phyloP scores from a whole-genome alignment of 30 jellyfish, hydroid and myxozoan species.

The Hydractinia symbiolongicarpus region DNA sequence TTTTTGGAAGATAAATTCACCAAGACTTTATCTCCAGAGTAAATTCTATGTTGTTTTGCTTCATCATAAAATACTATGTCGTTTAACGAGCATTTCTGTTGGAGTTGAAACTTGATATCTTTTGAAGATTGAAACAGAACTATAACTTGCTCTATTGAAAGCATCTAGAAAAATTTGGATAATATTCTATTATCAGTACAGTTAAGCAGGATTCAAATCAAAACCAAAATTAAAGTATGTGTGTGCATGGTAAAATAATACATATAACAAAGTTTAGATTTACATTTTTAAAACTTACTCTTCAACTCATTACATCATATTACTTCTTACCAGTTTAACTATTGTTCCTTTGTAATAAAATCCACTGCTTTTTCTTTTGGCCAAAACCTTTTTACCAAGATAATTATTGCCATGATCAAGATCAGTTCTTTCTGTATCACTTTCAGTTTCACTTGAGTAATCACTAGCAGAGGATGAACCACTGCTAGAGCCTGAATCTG shows the following conservation, averaged over 20 bases:
- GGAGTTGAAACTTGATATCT: not conserved
- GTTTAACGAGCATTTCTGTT: constrained; percentile 23
- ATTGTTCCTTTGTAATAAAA: constrained; percentile 52
- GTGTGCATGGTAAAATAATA: too few relatives aligned
- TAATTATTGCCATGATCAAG: not conserved
- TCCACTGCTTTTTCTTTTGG: constrained; percentile 54
- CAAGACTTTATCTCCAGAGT: constrained; percentile 71
- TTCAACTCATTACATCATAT: too few relatives aligned
- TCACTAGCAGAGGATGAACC: not conserved
- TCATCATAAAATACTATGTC: constrained; percentile 56
- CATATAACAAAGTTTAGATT: too few relatives aligned
- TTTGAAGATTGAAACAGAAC: constrained; percentile 17
- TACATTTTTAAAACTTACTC: too few relatives aligned
- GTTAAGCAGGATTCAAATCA: too few relatives aligned
- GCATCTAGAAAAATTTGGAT: not conserved
- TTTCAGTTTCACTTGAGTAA: constrained; percentile 5
- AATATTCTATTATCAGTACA: too few relatives aligned
- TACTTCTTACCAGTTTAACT: constrained; percentile 35
- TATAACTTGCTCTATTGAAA: not conserved
- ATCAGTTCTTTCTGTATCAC: not conserved
- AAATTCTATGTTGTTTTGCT: constrained; percentile 43
- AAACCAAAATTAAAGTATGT: too few relatives aligned
- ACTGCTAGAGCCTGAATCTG: not conserved
- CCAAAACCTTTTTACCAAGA: constrained; percentile 50
- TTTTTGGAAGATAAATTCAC: constrained; percentile 34